Evolutionary conservation across 2,113 vertebrate species (phyloP).

Genomic region (Antechinus flavipes): DNA sequence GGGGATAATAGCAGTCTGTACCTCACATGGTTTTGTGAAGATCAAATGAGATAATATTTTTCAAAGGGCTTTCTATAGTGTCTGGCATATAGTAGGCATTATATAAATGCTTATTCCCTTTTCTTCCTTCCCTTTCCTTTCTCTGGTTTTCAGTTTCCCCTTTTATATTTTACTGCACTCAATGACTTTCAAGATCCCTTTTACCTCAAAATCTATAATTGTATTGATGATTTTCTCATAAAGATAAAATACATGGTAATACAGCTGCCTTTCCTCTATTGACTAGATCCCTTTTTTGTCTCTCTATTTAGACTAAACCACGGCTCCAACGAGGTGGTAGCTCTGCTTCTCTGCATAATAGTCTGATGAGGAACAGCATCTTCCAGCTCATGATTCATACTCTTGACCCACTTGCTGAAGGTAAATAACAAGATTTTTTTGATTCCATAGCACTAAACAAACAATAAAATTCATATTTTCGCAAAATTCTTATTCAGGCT

Average conservation of each 20-base stretch:
- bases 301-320: conserved; percentile 89
- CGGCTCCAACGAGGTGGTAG: conserved; percentile 96
- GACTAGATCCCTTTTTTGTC: not conserved
- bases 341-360: conserved; percentile 98
- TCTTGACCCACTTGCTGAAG: conserved; percentile 93
- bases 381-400: conserved; percentile 99
- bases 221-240: not conserved
- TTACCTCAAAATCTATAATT: not conserved
- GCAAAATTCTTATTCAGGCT: not conserved
- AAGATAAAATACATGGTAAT: not conserved
- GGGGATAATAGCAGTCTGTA: not conserved
- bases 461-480: not conserved
- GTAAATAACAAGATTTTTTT: conserved; percentile 72
- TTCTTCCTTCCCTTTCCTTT: not conserved
- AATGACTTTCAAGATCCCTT: not conserved
- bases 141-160: not conserved
- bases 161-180: not conserved
- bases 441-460: not conserved
- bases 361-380: conserved; percentile 98
- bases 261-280: not conserved
- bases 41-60: not conserved
- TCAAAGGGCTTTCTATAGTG: not conserved
- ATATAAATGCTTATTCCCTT: not conserved
- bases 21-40: not conserved
- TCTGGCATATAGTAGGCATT: not conserved